A percentile compares a stretch with the other conserved stretches of the same genome.
Evolutionary conservation across 2,888 invertebrate genomes (phyloP).

Genomic region (Leucophenga maculata): DNA sequence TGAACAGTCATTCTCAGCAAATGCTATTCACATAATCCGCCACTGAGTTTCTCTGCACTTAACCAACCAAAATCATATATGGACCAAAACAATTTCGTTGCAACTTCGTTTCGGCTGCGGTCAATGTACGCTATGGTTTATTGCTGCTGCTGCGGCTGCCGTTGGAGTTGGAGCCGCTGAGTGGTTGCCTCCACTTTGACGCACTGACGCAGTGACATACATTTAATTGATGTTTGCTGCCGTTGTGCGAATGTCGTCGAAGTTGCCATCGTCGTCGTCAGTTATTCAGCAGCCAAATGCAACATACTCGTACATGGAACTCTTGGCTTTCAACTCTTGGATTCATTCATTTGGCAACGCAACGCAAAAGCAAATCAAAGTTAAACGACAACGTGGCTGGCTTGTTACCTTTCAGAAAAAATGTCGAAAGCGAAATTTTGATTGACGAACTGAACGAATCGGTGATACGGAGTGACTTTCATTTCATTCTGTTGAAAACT

Average conservation of each 20-base stretch:
- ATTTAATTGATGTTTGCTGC: conserved; percentile 53
- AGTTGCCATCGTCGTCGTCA: conserved; percentile 40
- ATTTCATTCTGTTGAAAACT: conserved; percentile 59
- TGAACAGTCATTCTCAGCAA: too few relatives aligned
- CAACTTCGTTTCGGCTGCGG: conserved; percentile 1
- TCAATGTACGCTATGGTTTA: conserved; percentile 26
- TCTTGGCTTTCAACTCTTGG: conserved; percentile 13
- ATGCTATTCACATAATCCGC: conserved; percentile 8
- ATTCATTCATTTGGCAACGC: conserved; percentile 30
- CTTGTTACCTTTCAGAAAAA: conserved; percentile 13
- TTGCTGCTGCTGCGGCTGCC: conserved; percentile 1
- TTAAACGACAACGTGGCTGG: not conserved
- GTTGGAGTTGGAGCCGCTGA: not conserved
- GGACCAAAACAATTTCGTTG: conserved; percentile 18
- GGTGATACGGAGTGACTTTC: conserved; percentile 29
- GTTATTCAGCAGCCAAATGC: conserved; percentile 36
- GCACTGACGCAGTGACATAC: conserved; percentile 49
- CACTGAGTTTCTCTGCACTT: not conserved
- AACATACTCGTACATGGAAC: too few relatives aligned
- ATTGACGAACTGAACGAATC: conserved; percentile 19
- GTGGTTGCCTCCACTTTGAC: conserved; percentile 8
- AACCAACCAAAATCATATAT: not conserved
- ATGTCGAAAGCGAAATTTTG: conserved; percentile 19
- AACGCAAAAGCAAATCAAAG: too few relatives aligned
- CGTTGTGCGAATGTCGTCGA: conserved; percentile 7